Evolutionary conservation across 2,888 invertebrate genomes (phyloP), one percentile per base, ranked within the genome.

Genomic region (Tupiocoris notatus): DNA sequence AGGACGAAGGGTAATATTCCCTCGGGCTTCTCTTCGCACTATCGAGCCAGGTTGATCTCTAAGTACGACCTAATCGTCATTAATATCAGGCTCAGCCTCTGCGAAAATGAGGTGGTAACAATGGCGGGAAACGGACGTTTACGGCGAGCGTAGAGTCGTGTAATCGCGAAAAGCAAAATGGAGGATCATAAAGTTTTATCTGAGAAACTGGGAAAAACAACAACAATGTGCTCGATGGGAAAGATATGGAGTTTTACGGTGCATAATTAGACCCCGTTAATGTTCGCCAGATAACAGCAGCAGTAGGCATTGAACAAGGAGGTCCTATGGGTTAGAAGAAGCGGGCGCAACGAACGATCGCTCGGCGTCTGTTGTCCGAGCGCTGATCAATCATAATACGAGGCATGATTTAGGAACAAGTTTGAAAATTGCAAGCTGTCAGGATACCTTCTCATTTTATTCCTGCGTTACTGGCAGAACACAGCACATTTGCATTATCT

Each of bases 161-260:
- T 39, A 3, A 39, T 39, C 39, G 56, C 23, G 54, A 73, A 63
- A 62, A 21, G 63, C 22, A 25, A 63, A 63, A 63, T 18, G 64
- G 21, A 21, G 25, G 63, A 63, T 57, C 73, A 73, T 73, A 73
- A 73, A 73, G 54, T 62, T 73, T 73, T 73, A 73, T 73, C 73
- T 73, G 73, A 39, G 63, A 73, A 73, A 62, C 73, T 23, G 9
- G 3, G 39, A 39, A 39, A 39, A 39, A 39, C 39, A 22, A 56
- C 75, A 79, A 79, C 79, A 79, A 79, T 79, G 79, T 77, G 68
- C 58, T 54, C 76, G 79, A 79, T 79, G 79, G 64, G 64, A 39
- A 77, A 71, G 79, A 79, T 79, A 79, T 73, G 64, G 57, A 70
- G 18, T 79, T 70, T 79, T 79, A 79, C 75, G 70, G 78, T 78